A percentile compares a stretch with the other conserved stretches of the same genome.
Evolutionary conservation across 2,113 vertebrate genomes (phyloP).

Genomic region (Acinonyx jubatus): DNA sequence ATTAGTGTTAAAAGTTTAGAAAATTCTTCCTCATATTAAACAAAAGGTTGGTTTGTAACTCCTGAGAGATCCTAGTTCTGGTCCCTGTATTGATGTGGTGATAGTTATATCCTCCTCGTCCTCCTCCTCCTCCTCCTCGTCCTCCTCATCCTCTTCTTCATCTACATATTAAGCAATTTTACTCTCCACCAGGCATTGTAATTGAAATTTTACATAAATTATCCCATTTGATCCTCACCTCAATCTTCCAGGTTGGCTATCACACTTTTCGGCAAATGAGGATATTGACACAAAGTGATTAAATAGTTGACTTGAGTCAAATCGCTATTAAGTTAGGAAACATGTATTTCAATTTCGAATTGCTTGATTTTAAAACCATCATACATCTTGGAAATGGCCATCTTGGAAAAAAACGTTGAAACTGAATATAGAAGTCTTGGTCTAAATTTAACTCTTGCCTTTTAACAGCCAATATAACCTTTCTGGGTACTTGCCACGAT

Average conservation of each 20-base stretch:
- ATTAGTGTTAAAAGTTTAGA: not conserved
- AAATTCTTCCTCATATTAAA: not conserved
- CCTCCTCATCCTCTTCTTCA: too few relatives aligned
- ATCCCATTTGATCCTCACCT: not conserved
- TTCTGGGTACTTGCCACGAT: not conserved
- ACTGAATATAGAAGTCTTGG: not conserved
- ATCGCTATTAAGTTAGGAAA: not conserved
- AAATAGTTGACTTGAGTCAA: not conserved
- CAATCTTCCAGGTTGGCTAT: not conserved
- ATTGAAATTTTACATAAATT: not conserved
- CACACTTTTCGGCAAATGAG: not conserved
- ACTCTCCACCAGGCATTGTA: not conserved
- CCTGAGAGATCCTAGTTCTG: not conserved
- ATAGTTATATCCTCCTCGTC: not conserved
- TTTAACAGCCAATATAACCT: not conserved
- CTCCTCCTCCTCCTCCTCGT: too few relatives aligned
- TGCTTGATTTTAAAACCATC: not conserved
- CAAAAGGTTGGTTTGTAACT: not conserved
- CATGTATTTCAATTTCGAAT: not conserved
- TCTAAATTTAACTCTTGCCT: not conserved
- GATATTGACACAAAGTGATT: not conserved
- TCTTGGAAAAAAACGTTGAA: not conserved
- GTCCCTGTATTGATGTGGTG: not conserved
- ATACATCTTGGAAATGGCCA: not conserved
- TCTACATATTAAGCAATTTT: not conserved